Percentiles rank a stretch among this genome's conserved stretches.
Evolutionary conservation across 37 sponge, comb jelly and placozoan genomes (phyloP).

Genomic region (Cliona cf. orientalis): DNA sequence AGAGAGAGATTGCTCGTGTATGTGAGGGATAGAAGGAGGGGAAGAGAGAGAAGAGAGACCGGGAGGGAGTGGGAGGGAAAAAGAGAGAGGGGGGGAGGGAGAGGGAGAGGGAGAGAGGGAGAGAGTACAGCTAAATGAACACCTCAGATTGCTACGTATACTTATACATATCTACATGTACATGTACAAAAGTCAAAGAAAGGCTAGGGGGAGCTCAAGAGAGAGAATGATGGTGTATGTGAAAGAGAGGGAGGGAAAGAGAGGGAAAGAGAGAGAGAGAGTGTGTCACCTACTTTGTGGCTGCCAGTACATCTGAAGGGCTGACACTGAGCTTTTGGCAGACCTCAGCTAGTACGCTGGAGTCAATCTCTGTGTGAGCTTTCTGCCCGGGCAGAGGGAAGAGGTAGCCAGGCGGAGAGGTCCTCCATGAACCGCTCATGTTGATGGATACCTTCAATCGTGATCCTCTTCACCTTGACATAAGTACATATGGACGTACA

Average conservation of each 20-base stretch:
- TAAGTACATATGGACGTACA: too few relatives aligned
- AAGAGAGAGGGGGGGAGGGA: background rate
- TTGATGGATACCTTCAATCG: conserved; percentile 80
- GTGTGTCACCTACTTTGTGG: conserved; percentile 16
- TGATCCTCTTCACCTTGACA: conserved; percentile 86
- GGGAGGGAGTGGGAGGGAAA: too few relatives aligned
- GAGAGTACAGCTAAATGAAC: background rate
- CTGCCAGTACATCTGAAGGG: conserved; percentile 22
- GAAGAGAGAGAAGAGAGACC: too few relatives aligned
- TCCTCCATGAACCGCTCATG: conserved; percentile 78
- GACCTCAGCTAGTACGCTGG: conserved; percentile 58
- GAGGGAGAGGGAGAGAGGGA: background rate
- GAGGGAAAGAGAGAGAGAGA: too few relatives aligned
- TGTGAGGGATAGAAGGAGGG: too few relatives aligned
- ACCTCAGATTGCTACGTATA: too few relatives aligned
- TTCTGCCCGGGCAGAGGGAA: conserved; percentile 63
- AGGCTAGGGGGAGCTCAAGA: background rate
- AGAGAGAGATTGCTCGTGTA: too few relatives aligned
- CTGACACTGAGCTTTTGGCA: conserved; percentile 73
- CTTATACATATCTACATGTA: too few relatives aligned
- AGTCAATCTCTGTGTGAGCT: conserved; percentile 45
- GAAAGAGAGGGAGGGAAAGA: too few relatives aligned
- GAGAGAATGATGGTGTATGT: too few relatives aligned
- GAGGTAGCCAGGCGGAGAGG: conserved; percentile 82
- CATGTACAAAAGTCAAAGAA: background rate